Percentiles rank a stretch among this genome's conserved stretches.
phyloP scores from a whole-genome alignment of 2,797 vertebrate genomes.

The Pseudochromis fuscus region DNA sequence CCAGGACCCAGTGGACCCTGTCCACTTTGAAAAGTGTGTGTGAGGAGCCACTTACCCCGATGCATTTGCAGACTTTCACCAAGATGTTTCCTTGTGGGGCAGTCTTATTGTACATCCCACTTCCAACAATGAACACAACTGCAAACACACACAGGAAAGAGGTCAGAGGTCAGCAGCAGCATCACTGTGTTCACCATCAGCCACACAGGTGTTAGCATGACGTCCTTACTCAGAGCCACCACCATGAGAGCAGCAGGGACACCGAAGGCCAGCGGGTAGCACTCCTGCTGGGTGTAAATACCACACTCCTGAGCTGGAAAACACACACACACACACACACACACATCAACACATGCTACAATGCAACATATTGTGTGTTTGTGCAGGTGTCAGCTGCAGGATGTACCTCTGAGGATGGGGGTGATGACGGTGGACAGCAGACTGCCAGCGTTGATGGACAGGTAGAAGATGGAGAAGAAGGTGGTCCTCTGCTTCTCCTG shows the following conservation, averaged over 20 bases:
- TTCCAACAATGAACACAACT: conserved; percentile 93
- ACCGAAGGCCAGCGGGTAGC: conserved; percentile 95
- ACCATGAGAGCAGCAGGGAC: conserved; percentile 95
- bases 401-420: conserved; percentile 89
- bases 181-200: background rate
- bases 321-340: conserved; percentile 32
- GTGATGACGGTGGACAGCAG: conserved; percentile 94
- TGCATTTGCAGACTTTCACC: conserved; percentile 87
- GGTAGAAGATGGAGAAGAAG: conserved; percentile 97
- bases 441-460: conserved; percentile 96
- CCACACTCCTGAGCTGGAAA: conserved; percentile 91
- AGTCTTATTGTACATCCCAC: conserved; percentile 89
- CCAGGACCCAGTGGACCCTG: too few species aligned
- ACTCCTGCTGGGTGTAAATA: conserved; percentile 84
- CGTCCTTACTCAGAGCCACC: conserved; percentile 87
- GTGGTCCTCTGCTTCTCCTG: conserved; percentile 92
- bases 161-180: too few species aligned
- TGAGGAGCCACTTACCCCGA: conserved; percentile 83
- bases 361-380: background rate
- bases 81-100: conserved; percentile 93
- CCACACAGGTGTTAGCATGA: background rate
- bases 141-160: conserved; percentile 53
- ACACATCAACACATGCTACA: background rate
- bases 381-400: background rate
- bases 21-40: too few species aligned